These are phyloP conservation scores for Thamnophis sirtalis DNA, from an alignment of 2,113 vertebrate genomes.

Conservation along the genomic window DNA sequence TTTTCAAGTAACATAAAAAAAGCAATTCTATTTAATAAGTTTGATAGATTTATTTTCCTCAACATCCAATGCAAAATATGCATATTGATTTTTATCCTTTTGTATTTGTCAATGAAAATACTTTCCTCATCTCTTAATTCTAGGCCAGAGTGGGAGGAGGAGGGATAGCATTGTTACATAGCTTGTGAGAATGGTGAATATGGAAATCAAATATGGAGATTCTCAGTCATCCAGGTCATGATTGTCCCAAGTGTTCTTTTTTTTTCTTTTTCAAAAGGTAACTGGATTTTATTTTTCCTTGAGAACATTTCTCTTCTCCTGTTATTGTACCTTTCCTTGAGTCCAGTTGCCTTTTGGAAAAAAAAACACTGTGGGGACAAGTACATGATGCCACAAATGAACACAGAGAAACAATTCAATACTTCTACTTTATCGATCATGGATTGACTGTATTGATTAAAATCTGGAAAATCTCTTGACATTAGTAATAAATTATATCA, in stretches of 20 bases:
- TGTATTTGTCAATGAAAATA: background rate
- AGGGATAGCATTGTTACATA: background rate
- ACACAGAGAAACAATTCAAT: background rate
- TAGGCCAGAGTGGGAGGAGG: background rate
- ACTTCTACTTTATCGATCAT: background rate
- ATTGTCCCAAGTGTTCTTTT: background rate
- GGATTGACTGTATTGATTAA: background rate
- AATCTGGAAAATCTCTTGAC: background rate
- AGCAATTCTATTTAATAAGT: background rate
- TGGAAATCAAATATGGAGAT: background rate
- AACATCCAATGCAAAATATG: background rate
- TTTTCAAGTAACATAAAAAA: background rate
- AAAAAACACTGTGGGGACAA: background rate
- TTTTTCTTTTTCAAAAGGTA: background rate
- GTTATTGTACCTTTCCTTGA: too few relatives aligned
- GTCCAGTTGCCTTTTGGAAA: background rate
- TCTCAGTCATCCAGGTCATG: background rate
- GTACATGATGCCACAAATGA: background rate
- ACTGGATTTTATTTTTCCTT: background rate
- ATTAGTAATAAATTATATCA: background rate
- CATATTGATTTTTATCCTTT: background rate
- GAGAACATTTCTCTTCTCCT: background rate
- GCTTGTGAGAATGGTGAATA: background rate
- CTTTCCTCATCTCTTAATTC: background rate
- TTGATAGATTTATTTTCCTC: background rate